Base-by-base conservation (phyloP, 1,140 invertebrate genomes). In the roundworm (Caenorhabditis elegans) region DNA sequence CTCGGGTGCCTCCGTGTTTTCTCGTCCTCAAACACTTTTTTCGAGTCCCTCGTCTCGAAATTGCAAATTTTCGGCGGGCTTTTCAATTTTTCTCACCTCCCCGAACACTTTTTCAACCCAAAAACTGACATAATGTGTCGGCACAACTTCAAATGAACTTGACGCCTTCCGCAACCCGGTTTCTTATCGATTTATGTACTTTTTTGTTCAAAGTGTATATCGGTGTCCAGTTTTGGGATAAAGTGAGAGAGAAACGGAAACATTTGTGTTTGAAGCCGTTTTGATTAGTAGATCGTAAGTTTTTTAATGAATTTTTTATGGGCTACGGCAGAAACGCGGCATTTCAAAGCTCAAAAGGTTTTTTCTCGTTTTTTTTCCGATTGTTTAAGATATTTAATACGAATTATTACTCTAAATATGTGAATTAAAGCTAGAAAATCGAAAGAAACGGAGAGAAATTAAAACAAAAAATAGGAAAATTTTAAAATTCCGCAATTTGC, bases 171-270 rank as follows among this genome's bases (percentile, higher is more conserved):
- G 19, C 34, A 70, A 70, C 19, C 60, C 60, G 60, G n/a, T 70
- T 70, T 43, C n/a, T 70, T 39, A 39, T 70, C 60, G 34, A 70
- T 70, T 70, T 70, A 70, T 70, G 60, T 6, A 70, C 60, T 39
- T 70, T 39, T 39, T 19, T n/a, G n/a, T 70, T 26, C 13, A 0
- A 28, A 65, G 31, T 39, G 17, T 36, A 34, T 70, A 70, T 70
- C 19, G 60, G 60, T 70, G 60, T 39, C 60, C 60, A 70, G 31
- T 70, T 39, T 43, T 70, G 5, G 60, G 34, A 39, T 60, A 60
- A 60, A 60, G 26, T 31, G 53, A 60, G 34, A 39, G n/a, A 70
- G 60, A 70, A 70, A 70, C 13, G 60, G 39, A 70, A 70, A 70
- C 60, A 70, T 70, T 70, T 43, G 34, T 39, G 31, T 43, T 70